Conservation (phyloP, 2,888 invertebrate genomes). For the Caradrina kadenii region DNA sequence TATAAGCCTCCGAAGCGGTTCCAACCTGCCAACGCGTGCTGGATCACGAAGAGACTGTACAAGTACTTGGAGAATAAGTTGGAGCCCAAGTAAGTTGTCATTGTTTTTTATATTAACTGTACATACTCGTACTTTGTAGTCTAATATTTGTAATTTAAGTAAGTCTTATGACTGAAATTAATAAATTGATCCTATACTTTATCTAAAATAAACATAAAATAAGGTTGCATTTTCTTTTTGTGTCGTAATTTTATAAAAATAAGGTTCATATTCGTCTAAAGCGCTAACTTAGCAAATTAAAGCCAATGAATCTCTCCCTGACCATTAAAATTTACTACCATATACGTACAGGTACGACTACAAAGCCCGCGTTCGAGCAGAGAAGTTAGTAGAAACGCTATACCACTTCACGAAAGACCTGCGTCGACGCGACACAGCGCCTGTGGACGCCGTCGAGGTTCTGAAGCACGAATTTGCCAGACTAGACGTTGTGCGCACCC, state of each 20-base stretch:
- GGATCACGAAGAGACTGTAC: constrained; percentile 84
- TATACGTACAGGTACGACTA: constrained; percentile 79
- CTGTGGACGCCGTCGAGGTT: constrained; percentile 66
- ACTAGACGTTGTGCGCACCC: constrained; percentile 77
- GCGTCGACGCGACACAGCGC: constrained; percentile 68
- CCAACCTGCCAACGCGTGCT: constrained; percentile 79
- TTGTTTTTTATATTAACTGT: no score
- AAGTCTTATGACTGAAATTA: no score
- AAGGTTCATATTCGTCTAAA: no score
- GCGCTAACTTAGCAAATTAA: no score
- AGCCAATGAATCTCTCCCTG: no score
- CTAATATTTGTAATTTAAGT: no score
- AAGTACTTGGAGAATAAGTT: constrained; percentile 82
- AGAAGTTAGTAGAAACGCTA: constrained; percentile 78
- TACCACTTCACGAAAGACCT: constrained; percentile 76
- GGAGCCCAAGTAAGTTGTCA: constrained; percentile 79
- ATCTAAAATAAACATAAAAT: no score
- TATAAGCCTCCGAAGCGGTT: constrained; percentile 85
- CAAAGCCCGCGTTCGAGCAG: constrained; percentile 82
- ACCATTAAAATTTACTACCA: no score
- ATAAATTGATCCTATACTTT: no score
- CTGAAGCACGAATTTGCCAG: constrained; percentile 83
- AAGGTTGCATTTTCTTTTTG: no score
- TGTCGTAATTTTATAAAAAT: no score
- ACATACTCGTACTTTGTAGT: no score